phyloP scores from a whole-genome alignment of 2,797 vertebrate genomes.

The Philypnodon macrostomus region DNA sequence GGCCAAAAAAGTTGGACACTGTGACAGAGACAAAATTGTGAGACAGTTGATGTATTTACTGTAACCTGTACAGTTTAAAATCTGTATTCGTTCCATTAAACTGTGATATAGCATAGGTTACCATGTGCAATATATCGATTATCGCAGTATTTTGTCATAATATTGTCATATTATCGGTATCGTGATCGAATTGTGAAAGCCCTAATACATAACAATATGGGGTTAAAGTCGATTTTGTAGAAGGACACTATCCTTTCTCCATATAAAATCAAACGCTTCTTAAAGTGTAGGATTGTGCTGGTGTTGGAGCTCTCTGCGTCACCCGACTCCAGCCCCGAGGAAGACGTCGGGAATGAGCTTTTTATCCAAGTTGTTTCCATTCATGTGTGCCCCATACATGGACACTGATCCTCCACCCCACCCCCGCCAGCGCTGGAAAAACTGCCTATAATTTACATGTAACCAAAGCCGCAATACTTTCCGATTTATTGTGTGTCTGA shows the following conservation, averaged over 20 bases:
- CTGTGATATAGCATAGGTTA: too few species aligned
- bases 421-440: slow-evolving; percentile 63
- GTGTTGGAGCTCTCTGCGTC: slow-evolving; percentile 43
- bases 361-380: slow-evolving; percentile 64
- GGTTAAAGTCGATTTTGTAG: slow-evolving; percentile 27
- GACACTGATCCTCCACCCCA: slow-evolving; percentile 65
- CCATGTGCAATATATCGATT: too few species aligned
- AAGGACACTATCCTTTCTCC: slow-evolving; percentile 28
- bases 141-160: too few species aligned
- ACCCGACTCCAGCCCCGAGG: slow-evolving; percentile 65
- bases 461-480: slow-evolving; percentile 72
- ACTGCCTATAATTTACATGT: slow-evolving; percentile 76
- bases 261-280: slow-evolving; percentile 3
- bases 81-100: too few species aligned
- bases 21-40: too few species aligned
- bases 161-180: too few species aligned
- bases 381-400: slow-evolving; percentile 64
- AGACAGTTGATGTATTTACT: too few species aligned
- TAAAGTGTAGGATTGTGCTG: slow-evolving; percentile 14
- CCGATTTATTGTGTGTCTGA: slow-evolving; percentile 71
- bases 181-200: too few species aligned
- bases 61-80: too few species aligned
- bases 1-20: too few species aligned
- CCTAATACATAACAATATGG: too few species aligned
- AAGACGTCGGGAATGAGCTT: slow-evolving; percentile 64